A percentile compares a stretch with the other conserved stretches of the same genome.
Evolutionary conservation across 1,140 invertebrate genomes (phyloP).

Genomic region (Sycophaga agraensis): DNA sequence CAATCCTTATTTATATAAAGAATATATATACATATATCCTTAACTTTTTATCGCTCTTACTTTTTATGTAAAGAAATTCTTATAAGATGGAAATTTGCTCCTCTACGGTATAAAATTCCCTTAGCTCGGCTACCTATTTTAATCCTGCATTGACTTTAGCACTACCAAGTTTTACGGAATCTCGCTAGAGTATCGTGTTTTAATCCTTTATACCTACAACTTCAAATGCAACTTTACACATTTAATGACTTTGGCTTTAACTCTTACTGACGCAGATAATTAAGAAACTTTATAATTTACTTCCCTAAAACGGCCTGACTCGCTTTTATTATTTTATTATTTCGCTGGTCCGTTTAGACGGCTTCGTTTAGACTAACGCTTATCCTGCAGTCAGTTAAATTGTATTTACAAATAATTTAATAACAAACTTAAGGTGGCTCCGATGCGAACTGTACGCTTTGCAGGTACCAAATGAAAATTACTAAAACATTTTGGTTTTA

Average conservation of each 20-base stretch:
- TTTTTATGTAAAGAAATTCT: not conserved
- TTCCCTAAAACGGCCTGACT: too few species aligned
- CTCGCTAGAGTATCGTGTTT: constrained; percentile 5
- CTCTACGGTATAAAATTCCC: constrained; percentile 16
- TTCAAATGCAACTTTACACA: constrained; percentile 22
- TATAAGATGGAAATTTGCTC: constrained; percentile 9
- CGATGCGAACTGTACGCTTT: too few species aligned
- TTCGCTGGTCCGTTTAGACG: too few species aligned
- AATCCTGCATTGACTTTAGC: constrained; percentile 20
- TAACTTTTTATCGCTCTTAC: not conserved
- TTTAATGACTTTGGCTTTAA: constrained; percentile 6
- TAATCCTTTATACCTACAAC: constrained; percentile 23
- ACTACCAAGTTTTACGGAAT: constrained; percentile 7
- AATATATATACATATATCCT: too few species aligned
- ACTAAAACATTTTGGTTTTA: too few species aligned
- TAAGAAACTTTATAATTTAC: constrained; percentile 6
- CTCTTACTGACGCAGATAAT: not conserved
- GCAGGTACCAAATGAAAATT: too few species aligned
- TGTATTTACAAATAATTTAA: too few species aligned
- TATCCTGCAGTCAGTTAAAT: too few species aligned
- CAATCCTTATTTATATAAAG: too few species aligned
- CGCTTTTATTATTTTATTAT: too few species aligned
- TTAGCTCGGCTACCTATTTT: constrained; percentile 18
- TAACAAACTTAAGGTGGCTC: too few species aligned
- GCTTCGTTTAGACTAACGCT: too few species aligned